Percentiles rank a stretch among this genome's conserved stretches.
These are phyloP conservation scores for Callipepla californica DNA, from an alignment of 2,113 vertebrate genomes.

Conservation along the genomic window DNA sequence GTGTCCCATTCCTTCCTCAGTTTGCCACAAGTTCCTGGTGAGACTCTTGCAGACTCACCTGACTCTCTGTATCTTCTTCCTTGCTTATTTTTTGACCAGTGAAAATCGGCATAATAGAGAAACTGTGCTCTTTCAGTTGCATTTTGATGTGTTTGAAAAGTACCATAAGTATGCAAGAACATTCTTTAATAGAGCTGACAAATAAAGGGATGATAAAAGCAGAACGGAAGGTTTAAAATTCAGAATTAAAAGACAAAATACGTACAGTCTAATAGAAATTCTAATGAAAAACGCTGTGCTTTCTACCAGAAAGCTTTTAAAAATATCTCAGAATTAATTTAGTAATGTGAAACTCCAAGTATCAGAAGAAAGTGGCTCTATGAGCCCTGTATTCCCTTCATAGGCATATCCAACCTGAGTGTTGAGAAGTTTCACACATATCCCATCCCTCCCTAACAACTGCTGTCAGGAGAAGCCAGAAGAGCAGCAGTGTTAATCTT, in stretches of 20 bases:
- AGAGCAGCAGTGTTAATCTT: neutral
- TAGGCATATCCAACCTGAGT: neutral
- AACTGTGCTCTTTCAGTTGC: neutral
- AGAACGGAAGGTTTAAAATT: neutral
- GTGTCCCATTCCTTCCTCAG: neutral
- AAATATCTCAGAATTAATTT: neutral
- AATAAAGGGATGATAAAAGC: neutral
- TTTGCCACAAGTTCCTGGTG: neutral
- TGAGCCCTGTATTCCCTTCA: neutral
- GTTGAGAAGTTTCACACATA: neutral
- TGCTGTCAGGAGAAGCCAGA: neutral
- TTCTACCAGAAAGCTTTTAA: neutral
- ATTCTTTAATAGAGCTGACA: neutral
- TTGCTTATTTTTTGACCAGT: neutral
- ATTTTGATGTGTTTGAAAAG: neutral
- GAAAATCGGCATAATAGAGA: neutral
- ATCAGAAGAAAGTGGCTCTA: neutral
- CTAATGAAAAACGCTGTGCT: neutral
- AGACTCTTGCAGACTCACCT: neutral
- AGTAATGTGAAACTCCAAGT: neutral
- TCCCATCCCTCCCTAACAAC: neutral
- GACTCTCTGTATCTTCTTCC: neutral
- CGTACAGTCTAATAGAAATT: neutral
- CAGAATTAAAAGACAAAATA: neutral
- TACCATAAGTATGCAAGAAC: neutral